Base-by-base conservation (phyloP, 2,113 vertebrate species). In the Gadus chalcogrammus region DNA sequence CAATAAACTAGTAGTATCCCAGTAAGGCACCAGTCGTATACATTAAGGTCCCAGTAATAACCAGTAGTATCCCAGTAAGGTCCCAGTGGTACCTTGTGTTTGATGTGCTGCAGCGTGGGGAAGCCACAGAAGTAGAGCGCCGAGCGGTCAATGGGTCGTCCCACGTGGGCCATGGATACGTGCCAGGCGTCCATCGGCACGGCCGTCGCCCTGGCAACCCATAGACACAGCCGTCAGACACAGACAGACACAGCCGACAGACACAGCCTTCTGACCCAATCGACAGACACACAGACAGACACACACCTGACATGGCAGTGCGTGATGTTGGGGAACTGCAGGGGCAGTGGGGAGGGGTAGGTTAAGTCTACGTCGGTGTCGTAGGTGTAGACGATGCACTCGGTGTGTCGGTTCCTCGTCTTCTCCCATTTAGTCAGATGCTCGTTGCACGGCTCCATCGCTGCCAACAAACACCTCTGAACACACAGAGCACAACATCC, bases 41-140 rank as follows among this genome's bases (percentile, higher is more conserved):
- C 38, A 42, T 42, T 42, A 24, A 24, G 24, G 38, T 42, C 5
- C 38, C 38, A 42, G 38, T 42, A 42, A 6, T 8, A 12, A 48
- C 42, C 42, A 48, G 42, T 48, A 48, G 42, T 48, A 13, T 9
- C 4, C 53, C 53, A 55, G 53, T 35, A 35, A 24, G 24, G 42
- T 48, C 24, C 24, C 24, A 53, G 52, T 15, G 16, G 31, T 61
- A 96, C 97, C 93, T 96, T 97, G 88, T 99, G 97, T 58, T 84
- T 93, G 87, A 99, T 97, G 84, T 98, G 96, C 48, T 95, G 95
- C 82, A 99, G 84, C 18, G 97, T 97, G 79, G 97, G 96, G 88
- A 99, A 99, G 70, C 97, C 97, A 79, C 97, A 96, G 88, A 98
- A 99, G 88, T 99, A 98, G 3, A 98, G 86, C 9, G 91, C 84